Evolutionary conservation across 2,113 vertebrate species (phyloP).

Genomic region (Pardalotus punctatus): DNA sequence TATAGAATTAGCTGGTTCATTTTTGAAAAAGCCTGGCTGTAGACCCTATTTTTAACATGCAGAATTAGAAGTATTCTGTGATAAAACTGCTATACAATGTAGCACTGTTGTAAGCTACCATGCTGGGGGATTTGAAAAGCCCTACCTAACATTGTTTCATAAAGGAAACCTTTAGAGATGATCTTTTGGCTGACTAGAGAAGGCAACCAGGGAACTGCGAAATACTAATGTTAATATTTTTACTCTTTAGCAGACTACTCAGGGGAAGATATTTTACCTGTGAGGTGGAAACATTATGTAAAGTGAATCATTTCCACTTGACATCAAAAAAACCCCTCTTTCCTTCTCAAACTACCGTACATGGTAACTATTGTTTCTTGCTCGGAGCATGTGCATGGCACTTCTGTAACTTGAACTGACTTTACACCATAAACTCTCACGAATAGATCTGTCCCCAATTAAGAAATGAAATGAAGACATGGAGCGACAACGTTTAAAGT

Average conservation of each 20-base stretch:
- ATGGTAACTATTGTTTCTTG: conserved; percentile 14
- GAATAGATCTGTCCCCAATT: conserved; percentile 46
- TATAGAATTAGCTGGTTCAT: not conserved
- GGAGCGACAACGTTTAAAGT: conserved; percentile 44
- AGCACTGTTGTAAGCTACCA: not conserved
- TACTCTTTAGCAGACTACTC: conserved; percentile 24
- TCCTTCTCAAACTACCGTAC: not conserved
- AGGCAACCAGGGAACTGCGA: not conserved
- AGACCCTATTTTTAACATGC: not conserved
- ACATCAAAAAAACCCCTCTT: not conserved
- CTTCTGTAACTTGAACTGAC: conserved; percentile 36
- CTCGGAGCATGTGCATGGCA: not conserved
- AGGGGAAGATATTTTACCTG: conserved; percentile 37
- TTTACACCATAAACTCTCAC: conserved; percentile 29
- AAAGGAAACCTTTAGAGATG: conserved; percentile 14
- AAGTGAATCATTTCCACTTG: conserved; percentile 39
- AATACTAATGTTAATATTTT: conserved; percentile 44
- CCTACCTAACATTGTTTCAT: not conserved
- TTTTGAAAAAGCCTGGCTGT: not conserved
- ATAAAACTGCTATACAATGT: not conserved
- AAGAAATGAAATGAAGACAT: conserved; percentile 50
- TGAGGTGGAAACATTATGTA: conserved; percentile 29
- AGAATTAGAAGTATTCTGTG: not conserved
- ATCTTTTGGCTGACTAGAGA: conserved; percentile 28
- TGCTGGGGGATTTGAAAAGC: not conserved